phyloP scores from a whole-genome alignment of 1,140 invertebrate genomes.

The Drosophila micromelanica region DNA sequence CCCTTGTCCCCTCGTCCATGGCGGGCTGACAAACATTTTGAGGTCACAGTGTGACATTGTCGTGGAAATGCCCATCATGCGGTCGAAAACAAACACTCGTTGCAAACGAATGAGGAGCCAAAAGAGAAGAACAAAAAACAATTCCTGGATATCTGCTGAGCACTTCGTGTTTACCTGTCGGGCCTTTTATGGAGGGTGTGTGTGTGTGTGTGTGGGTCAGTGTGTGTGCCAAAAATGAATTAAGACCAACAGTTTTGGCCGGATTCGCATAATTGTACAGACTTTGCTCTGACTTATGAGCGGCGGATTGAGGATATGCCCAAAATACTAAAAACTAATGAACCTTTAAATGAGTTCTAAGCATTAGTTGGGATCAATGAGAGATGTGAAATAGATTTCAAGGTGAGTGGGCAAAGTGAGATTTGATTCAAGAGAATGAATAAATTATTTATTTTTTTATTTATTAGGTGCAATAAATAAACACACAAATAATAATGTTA shows the following conservation, averaged over 20 bases:
- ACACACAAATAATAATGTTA: too few species aligned
- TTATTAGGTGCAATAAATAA: too few species aligned
- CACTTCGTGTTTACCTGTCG: slow-evolving; percentile 21
- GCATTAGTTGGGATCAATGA: not conserved
- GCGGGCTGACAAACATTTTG: slow-evolving; percentile 61
- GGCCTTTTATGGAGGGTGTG: slow-evolving; percentile 3
- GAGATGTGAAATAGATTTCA: not conserved
- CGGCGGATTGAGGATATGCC: not conserved
- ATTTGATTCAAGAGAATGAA: too few species aligned
- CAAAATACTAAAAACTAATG: slow-evolving; percentile 7
- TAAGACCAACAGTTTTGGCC: slow-evolving; percentile 14
- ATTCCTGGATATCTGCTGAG: slow-evolving; percentile 11
- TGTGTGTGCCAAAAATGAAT: not conserved
- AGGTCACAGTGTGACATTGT: slow-evolving; percentile 70
- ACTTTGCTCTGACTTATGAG: not conserved
- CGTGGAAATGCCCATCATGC: slow-evolving; percentile 58
- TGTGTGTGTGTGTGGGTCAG: not conserved
- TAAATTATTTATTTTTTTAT: too few species aligned
- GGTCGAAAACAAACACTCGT: slow-evolving; percentile 49
- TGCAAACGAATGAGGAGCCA: slow-evolving; percentile 5
- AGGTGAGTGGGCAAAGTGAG: not conserved
- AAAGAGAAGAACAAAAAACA: slow-evolving; percentile 2
- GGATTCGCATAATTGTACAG: not conserved
- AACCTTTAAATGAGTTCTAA: not conserved
- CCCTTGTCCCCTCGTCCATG: not conserved